A percentile compares a stretch with the other conserved stretches of the same genome.
Conservation (phyloP, 2,888 invertebrate species). For the Phyllotreta cruciferae region DNA sequence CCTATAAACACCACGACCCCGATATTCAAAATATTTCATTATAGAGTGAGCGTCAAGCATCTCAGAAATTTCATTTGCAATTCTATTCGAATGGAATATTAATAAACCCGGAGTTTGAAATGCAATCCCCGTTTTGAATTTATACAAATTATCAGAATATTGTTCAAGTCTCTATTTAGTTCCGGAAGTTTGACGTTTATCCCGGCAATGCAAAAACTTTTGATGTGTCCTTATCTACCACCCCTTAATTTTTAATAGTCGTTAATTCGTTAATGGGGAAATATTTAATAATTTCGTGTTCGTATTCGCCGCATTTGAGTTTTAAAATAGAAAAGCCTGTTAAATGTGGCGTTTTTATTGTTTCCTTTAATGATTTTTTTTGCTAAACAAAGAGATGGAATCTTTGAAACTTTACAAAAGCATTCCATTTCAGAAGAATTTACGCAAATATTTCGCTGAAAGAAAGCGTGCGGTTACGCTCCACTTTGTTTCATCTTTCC, state of each 20-base stretch:
- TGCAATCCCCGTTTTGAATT: constrained; percentile 23
- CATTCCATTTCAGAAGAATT: constrained; percentile 10
- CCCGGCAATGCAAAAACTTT: no score
- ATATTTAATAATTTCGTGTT: no score
- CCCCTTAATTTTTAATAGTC: no score
- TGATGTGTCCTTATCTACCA: no score
- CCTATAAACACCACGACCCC: constrained; percentile 18
- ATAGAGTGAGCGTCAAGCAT: constrained; percentile 21
- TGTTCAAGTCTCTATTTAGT: constrained; percentile 16
- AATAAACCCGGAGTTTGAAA: constrained; percentile 21
- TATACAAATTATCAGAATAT: constrained; percentile 27
- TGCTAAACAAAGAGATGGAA: neutral
- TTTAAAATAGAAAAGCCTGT: neutral
- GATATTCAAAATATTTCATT: constrained; percentile 29
- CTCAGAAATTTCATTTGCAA: constrained; percentile 27
- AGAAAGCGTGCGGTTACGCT: constrained; percentile 9
- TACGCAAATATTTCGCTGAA: constrained; percentile 13
- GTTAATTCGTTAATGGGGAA: no score
- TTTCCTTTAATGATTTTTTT: neutral
- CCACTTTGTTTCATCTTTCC: constrained; percentile 8
- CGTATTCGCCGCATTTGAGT: neutral
- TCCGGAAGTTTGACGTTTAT: neutral
- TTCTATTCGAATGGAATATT: constrained; percentile 26
- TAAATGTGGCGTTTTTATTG: no score
- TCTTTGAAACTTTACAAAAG: constrained; percentile 17